Evolutionary conservation across 2,113 vertebrate genomes (phyloP).

Genomic region (Castor canadensis): DNA sequence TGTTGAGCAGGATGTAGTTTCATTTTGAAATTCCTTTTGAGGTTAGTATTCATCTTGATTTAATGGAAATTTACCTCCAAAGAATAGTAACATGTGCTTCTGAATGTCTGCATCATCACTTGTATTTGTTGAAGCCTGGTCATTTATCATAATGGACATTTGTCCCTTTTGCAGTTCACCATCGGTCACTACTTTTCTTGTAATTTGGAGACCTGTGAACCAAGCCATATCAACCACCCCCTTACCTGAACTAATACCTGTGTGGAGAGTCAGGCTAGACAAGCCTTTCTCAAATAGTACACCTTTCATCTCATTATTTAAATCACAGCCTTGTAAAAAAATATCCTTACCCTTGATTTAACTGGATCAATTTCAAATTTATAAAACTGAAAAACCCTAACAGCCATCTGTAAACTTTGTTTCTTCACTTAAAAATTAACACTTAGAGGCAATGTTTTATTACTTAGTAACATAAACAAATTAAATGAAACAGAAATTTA

Average conservation of each 20-base stretch:
- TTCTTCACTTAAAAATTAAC: neutral
- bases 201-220: too few species aligned
- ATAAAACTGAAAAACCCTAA: neutral
- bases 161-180: neutral
- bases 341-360: neutral
- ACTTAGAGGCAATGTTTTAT: neutral
- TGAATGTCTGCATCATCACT: neutral
- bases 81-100: neutral
- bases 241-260: neutral
- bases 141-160: neutral
- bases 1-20: neutral
- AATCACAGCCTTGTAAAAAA: neutral
- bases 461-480: neutral
- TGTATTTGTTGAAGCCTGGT: neutral
- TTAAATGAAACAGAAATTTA: neutral
- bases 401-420: neutral
- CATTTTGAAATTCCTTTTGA: neutral
- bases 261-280: neutral
- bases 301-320: neutral
- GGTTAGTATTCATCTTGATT: neutral
- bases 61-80: neutral
- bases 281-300: too few species aligned
- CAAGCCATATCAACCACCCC: too few species aligned
- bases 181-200: too few species aligned
- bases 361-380: neutral